Evolutionary conservation across 2,888 invertebrate genomes (phyloP).

Genomic region (Rhaphigaster nebulosa): DNA sequence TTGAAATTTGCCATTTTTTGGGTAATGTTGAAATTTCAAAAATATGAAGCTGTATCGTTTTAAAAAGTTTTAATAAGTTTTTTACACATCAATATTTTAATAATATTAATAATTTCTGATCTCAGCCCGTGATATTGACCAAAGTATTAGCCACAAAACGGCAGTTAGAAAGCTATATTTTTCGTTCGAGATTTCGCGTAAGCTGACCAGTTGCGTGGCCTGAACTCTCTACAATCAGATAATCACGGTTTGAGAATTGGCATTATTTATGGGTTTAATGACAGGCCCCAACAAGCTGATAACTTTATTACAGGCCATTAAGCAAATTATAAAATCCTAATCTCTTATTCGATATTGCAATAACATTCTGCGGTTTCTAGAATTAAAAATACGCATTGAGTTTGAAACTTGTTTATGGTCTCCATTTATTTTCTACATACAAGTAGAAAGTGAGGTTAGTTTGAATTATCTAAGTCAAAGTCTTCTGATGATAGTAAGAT

Average conservation of each 20-base stretch:
- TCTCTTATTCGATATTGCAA: background rate
- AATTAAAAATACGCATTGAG: too few species aligned
- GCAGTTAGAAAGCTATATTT: background rate
- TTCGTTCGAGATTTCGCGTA: background rate
- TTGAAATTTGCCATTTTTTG: too few species aligned
- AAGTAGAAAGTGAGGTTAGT: too few species aligned
- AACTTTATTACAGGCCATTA: background rate
- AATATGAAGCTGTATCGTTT: too few species aligned
- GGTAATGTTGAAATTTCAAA: too few species aligned
- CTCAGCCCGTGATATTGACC: background rate
- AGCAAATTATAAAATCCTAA: background rate
- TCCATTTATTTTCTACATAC: too few species aligned
- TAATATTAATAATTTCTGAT: too few species aligned
- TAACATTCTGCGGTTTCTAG: background rate
- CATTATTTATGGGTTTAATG: background rate
- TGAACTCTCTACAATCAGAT: background rate
- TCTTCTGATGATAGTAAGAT: too few species aligned
- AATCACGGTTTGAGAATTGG: background rate
- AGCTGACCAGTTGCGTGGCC: background rate
- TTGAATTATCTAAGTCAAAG: too few species aligned
- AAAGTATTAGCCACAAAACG: background rate
- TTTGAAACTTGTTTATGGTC: too few species aligned
- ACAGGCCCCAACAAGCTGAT: background rate
- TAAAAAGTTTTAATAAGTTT: too few species aligned
- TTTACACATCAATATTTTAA: too few species aligned